Base-by-base conservation (phyloP, 92 coral and sea anemone genomes). In the Pocillopora grandis region DNA sequence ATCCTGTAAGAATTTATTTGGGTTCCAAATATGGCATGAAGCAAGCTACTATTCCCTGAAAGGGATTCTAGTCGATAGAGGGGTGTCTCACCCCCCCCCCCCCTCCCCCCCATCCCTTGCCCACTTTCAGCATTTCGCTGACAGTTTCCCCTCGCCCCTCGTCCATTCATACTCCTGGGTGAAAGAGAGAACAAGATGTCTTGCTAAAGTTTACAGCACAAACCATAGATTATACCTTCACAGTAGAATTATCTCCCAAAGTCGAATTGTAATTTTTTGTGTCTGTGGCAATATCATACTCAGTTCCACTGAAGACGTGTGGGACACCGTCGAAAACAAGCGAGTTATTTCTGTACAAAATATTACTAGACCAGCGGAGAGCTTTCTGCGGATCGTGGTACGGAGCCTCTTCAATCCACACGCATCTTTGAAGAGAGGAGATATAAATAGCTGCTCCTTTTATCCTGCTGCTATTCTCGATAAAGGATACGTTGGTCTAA, bases 391-490 rank as follows among this genome's bases (percentile, higher is more conserved):
- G 78, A 62, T 91, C 86, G 59, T 89, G 71, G 58, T 83, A 76
- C 2, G 96, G 94, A 20, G 69, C 79, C 12, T 90, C 81, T 58
- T 91, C 91, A 35, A 78, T 92, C 99, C 99, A 97, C 57, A 91
- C 66, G 76, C 99, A 97, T 3, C 92, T 86, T 17, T 81, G 82
- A 63, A 97, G 91, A 60, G 97, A 89, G 31, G 98, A 88, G 14
- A 90, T 83, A 74, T 76, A 88, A 48, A 97, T 91, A 4, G 99
- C 99, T 21, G 99, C 92, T 11, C 98, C 99, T 71, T 95, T 93
- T 9, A 87, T 60, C 59, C 67, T 85, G 66, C 98, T 95, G 62
- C 91, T 85, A 86, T 97, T 97, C 84, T 91, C 88, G 21, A 89
- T 79, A 84, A 97, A 97, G 42, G 90, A 72, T 15, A 97, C 74